These are phyloP conservation scores for Trichogramma dendrolimi DNA, from an alignment of 2,888 invertebrate genomes.

Conservation along the genomic window DNA sequence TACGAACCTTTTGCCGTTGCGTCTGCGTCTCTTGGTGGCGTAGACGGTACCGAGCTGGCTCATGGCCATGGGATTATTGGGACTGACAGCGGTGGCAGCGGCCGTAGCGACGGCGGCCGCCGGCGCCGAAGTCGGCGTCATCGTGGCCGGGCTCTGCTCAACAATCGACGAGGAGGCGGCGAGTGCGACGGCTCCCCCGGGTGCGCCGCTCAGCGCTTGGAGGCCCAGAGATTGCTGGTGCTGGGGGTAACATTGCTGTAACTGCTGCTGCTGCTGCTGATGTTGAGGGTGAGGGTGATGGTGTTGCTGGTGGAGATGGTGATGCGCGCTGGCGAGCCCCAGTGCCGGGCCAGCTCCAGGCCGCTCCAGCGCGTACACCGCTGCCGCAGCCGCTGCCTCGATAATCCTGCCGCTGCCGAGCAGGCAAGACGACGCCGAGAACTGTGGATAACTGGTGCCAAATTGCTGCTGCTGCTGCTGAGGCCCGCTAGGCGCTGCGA, in stretches of 20 bases:
- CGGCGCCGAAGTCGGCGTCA: slow-evolving; percentile 48
- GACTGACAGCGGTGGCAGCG: slow-evolving; percentile 43
- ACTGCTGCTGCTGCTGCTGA: slow-evolving; percentile 29
- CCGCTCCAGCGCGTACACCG: slow-evolving; percentile 52
- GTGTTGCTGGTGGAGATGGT: slow-evolving; percentile 28
- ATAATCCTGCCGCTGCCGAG: slow-evolving; percentile 33
- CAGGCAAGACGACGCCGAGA: neutral
- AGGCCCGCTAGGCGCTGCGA: neutral
- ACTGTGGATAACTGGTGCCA: neutral
- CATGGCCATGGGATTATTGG: slow-evolving; percentile 58
- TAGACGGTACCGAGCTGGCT: slow-evolving; percentile 94
- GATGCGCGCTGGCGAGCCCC: slow-evolving; percentile 31
- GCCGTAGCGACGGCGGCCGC: slow-evolving; percentile 42
- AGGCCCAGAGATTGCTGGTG: slow-evolving; percentile 34
- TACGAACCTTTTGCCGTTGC: slow-evolving; percentile 92
- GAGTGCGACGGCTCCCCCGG: neutral
- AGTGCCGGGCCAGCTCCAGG: slow-evolving; percentile 45
- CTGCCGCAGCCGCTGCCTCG: slow-evolving; percentile 46
- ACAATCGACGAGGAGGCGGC: slow-evolving; percentile 19
- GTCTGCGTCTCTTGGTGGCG: slow-evolving; percentile 89
- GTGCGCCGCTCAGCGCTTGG: slow-evolving; percentile 28
- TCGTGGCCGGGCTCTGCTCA: slow-evolving; percentile 30
- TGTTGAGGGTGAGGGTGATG: slow-evolving; percentile 23
- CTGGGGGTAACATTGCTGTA: neutral
- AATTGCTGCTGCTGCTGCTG: neutral